Base-by-base conservation (phyloP, 1,140 invertebrate species). In the Orius insidiosus region DNA sequence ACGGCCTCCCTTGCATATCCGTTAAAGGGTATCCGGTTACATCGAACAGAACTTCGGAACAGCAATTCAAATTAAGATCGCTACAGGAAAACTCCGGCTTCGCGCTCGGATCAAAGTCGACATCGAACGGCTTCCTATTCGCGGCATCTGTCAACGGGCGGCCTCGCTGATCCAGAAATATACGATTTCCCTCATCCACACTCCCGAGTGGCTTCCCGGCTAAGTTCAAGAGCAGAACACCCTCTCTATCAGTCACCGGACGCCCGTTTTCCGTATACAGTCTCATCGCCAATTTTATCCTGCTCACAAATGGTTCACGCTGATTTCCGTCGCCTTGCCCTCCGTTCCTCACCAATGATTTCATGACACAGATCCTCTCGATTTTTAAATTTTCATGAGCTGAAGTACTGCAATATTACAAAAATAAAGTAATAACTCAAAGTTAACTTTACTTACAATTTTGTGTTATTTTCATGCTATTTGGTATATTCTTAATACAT, bases 211-310 rank as follows among this genome's bases (percentile, higher is more conserved):
- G 41, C 10, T 43, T 30, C 10, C 41, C 41, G 10, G 41, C 18
- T 11, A 43, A n/a, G n/a, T 30, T 31, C 18, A n/a, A n/a, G 5
- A 43, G 41, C 24, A 43, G 3, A 43, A n/a, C 10, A 8, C 41
- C 41, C 7, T 43, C 41, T 4, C 6, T 16, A 32, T 43, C 41
- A 14, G 41, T 43, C 7, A 43, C 24, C 10, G 41, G 41, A 31
- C 8, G 31, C 19, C 41, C 41, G 14, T 9, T 11, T n/a, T n/a
- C 9, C 24, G 24, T 32, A 30, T 30, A 43, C 41, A 43, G 30
- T 31, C 41, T 30, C 41, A 43, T 14, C 10, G 41, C 18, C 24
- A 43, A 32, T n/a, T 31, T 15, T 9, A 30, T 43, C 24, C 14
- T 24, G 10, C 41, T 30, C 31, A 43, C 19, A n/a, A 43, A n/a